Conservation (phyloP, 2,797 vertebrate species). For the Chrosomus eos region DNA sequence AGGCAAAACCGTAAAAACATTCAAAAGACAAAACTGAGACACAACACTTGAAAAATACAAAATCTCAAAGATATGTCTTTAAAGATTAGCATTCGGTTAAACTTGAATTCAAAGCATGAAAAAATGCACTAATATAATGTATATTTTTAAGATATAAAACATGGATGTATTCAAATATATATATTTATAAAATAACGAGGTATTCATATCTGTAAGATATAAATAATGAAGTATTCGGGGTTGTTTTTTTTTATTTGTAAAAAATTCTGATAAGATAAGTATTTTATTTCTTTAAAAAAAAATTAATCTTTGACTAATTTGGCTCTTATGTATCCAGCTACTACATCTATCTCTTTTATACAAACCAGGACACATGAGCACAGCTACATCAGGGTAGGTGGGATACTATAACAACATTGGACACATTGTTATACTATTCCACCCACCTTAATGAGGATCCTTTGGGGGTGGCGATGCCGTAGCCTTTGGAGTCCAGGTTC, state of each 20-base stretch:
- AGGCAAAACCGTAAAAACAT: slow-evolving; percentile 70
- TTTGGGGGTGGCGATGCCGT: slow-evolving; percentile 99
- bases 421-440: slow-evolving; percentile 99
- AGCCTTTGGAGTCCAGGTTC: slow-evolving; percentile 99
- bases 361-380: slow-evolving; percentile 98
- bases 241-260: background rate
- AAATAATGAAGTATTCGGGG: slow-evolving; percentile 29
- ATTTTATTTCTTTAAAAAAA: background rate
- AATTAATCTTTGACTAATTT: slow-evolving; percentile 47
- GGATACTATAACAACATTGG: slow-evolving; percentile 99
- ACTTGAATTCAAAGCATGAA: slow-evolving; percentile 7
- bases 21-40: slow-evolving; percentile 71
- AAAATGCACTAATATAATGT: background rate
- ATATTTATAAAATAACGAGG: slow-evolving; percentile 32
- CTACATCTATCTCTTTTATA: slow-evolving; percentile 88
- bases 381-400: slow-evolving; percentile 99
- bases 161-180: background rate
- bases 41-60: slow-evolving; percentile 63
- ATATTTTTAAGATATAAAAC: background rate
- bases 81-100: slow-evolving; percentile 44
- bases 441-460: slow-evolving; percentile 99
- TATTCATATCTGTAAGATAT: slow-evolving; percentile 7
- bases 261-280: background rate
- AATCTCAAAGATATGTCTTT: slow-evolving; percentile 47
- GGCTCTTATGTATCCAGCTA: slow-evolving; percentile 75